A percentile compares a stretch with the other conserved stretches of the same genome.
Evolutionary conservation across 2,797 vertebrate genomes (phyloP).

Genomic region (Parambassis ranga): DNA sequence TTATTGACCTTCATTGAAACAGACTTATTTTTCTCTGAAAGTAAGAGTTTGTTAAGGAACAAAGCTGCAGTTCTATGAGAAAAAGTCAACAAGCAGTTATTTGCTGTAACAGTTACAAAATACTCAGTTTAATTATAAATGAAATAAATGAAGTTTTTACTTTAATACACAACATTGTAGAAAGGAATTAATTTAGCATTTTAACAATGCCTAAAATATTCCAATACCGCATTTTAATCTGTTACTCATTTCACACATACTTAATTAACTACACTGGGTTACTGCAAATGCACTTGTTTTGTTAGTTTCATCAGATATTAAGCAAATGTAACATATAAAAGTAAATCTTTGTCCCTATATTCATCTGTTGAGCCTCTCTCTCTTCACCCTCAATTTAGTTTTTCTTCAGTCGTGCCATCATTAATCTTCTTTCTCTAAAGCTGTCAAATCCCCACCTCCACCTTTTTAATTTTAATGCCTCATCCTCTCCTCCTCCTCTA

Average conservation of each 20-base stretch:
- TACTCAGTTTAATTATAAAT: too few species aligned
- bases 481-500: not conserved
- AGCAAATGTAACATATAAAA: not conserved
- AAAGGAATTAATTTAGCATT: not conserved
- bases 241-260: not conserved
- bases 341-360: not conserved
- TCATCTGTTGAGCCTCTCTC: not conserved
- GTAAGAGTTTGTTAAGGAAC: too few species aligned
- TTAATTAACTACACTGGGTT: not conserved
- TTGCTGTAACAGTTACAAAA: too few species aligned
- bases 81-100: too few species aligned
- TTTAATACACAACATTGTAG: not conserved
- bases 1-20: too few species aligned
- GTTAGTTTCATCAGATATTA: not conserved
- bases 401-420: not conserved
- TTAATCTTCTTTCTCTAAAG: conserved; percentile 14
- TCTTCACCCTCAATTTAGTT: conserved; percentile 13
- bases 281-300: too few species aligned
- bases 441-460: not conserved
- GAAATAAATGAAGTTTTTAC: too few species aligned
- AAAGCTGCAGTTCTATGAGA: too few species aligned
- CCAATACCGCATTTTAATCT: not conserved
- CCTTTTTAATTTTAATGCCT: conserved; percentile 10
- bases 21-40: too few species aligned
- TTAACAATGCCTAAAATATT: not conserved